Evolutionary conservation across 2,797 vertebrate genomes (phyloP).

Genomic region (Alca torda): DNA sequence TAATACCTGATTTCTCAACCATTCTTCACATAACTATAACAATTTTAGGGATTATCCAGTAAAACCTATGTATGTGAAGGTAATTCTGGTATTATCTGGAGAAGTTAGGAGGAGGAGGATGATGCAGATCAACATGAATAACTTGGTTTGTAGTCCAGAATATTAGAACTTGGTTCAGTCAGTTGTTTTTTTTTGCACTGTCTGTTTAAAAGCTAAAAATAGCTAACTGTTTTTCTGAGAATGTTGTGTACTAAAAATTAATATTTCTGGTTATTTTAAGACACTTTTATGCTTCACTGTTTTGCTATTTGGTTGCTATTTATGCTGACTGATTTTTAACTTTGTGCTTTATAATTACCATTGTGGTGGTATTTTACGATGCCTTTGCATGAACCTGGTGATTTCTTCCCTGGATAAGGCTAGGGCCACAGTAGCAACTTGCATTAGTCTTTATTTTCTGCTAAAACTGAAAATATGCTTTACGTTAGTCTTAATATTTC

Average conservation of each 20-base stretch:
- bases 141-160: neutral
- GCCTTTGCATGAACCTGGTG: neutral
- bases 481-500: neutral
- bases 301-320: slow-evolving; percentile 23
- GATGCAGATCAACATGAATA: neutral
- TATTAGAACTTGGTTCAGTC: neutral
- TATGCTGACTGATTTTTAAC: neutral
- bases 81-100: neutral
- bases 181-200: neutral
- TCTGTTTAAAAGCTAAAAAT: slow-evolving; percentile 23
- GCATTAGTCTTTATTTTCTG: neutral
- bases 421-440: neutral
- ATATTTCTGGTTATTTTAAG: slow-evolving; percentile 8
- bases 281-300: neutral
- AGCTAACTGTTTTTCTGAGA: neutral
- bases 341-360: neutral
- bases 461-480: neutral
- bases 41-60: neutral
- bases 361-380: neutral
- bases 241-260: slow-evolving; percentile 16
- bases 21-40: neutral
- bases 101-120: neutral
- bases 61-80: neutral
- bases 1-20: neutral
- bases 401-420: neutral